Percentiles rank a stretch among this genome's conserved stretches.
Evolutionary conservation across 2,797 vertebrate genomes (phyloP).

Genomic region (Hyperoplus immaculatus): DNA sequence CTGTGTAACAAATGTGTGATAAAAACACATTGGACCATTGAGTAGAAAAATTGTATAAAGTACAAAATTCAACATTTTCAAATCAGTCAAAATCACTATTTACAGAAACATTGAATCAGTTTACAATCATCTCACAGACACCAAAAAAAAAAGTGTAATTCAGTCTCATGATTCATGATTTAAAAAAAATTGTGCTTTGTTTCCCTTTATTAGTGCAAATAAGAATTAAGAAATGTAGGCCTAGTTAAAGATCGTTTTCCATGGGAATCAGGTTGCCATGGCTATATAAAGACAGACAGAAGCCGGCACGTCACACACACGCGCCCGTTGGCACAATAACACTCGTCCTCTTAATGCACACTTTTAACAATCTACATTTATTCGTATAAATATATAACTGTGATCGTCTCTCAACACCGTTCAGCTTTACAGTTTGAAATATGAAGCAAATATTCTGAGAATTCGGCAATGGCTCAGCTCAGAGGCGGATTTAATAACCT

Average conservation of each 20-base stretch:
- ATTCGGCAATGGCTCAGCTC: conserved; percentile 26
- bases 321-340: conserved; percentile 34
- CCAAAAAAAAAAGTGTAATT: background rate
- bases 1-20: conserved; percentile 39
- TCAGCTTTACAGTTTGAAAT: conserved; percentile 21
- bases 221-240: conserved; percentile 4
- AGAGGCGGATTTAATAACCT: too few relatives aligned
- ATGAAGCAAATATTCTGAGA: background rate
- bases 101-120: conserved; percentile 27
- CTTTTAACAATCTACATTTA: background rate
- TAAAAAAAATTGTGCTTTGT: conserved; percentile 15
- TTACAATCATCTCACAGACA: too few relatives aligned
- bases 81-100: conserved; percentile 25
- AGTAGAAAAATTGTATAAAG: conserved; percentile 41
- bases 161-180: conserved; percentile 16
- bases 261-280: background rate
- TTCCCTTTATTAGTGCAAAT: conserved; percentile 45
- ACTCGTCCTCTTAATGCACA: background rate
- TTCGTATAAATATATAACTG: background rate
- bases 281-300: background rate
- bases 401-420: conserved; percentile 1
- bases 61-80: conserved; percentile 24
- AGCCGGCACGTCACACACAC: background rate
- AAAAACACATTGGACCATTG: conserved; percentile 19
- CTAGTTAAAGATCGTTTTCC: background rate